Conservation (phyloP, 2,113 vertebrate genomes). For the Sinocyclocheilus grahami region DNA sequence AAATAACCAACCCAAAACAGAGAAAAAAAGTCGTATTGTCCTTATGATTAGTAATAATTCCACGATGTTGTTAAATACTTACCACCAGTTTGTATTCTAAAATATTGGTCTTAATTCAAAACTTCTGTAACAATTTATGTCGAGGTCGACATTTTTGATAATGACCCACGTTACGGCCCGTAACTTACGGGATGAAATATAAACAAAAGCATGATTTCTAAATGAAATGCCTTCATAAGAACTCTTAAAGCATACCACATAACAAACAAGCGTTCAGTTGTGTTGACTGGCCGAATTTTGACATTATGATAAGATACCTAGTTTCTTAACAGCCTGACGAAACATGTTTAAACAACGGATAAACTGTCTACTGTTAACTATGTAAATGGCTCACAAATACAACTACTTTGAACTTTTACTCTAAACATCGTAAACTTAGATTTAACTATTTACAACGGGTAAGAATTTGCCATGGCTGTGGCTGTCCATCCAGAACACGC, state of each 20-base stretch:
- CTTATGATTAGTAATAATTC: neutral
- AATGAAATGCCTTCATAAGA: neutral
- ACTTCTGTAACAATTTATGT: neutral
- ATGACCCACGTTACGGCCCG: neutral
- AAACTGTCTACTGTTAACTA: neutral
- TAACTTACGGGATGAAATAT: neutral
- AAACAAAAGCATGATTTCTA: neutral
- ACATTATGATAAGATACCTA: slow-evolving; percentile 14
- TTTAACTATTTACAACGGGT: neutral
- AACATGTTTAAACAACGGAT: neutral
- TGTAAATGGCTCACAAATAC: neutral
- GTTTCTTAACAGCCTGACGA: neutral
- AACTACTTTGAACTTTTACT: neutral
- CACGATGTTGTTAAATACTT: neutral
- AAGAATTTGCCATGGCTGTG: neutral
- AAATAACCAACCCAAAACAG: neutral
- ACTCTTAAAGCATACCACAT: neutral
- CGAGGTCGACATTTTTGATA: neutral
- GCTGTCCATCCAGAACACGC: neutral
- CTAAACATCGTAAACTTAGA: neutral
- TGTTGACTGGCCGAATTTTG: neutral
- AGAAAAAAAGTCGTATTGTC: neutral
- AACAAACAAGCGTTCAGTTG: neutral
- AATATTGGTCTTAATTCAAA: neutral
- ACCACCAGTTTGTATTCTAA: neutral